Evolutionary conservation across 2,797 vertebrate species (phyloP).

Genomic region (Chaunax sp.): DNA sequence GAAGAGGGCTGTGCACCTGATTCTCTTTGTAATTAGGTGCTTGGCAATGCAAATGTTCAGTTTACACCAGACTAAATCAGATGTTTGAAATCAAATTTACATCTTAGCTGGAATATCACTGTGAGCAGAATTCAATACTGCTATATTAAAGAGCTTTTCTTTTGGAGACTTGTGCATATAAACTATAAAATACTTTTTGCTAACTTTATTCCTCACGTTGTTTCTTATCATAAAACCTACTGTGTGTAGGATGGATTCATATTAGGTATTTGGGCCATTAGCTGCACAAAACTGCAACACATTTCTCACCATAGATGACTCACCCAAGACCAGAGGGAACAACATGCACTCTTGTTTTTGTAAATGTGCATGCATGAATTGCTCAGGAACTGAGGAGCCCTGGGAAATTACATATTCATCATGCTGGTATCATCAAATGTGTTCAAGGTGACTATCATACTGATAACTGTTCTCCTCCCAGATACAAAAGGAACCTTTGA

Average conservation of each 20-base stretch:
- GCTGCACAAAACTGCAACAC: conserved; percentile 9
- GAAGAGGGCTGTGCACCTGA: conserved; percentile 60
- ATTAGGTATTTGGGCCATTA: conserved; percentile 26
- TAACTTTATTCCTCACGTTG: neutral
- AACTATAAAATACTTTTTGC: no score
- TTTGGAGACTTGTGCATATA: neutral
- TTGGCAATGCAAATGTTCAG: conserved; percentile 66
- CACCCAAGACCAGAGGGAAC: conserved; percentile 53
- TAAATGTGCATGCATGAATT: conserved; percentile 58
- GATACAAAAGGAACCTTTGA: conserved; percentile 39
- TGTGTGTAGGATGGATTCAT: conserved; percentile 4
- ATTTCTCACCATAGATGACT: conserved; percentile 11
- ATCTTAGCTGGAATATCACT: conserved; percentile 1
- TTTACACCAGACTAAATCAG: conserved; percentile 39
- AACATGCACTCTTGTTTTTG: conserved; percentile 41
- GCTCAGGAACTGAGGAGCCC: conserved; percentile 45
- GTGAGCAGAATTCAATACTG: neutral
- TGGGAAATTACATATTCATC: conserved; percentile 69
- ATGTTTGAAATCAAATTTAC: conserved; percentile 30
- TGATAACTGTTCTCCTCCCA: conserved; percentile 39
- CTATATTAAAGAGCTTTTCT: neutral
- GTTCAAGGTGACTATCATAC: conserved; percentile 68
- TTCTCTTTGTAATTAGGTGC: conserved; percentile 62
- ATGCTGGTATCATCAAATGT: conserved; percentile 48
- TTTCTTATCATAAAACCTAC: neutral